Evolutionary conservation across 2,113 vertebrate species (phyloP), one percentile per base, ranked within the genome.

Genomic region (Clupea harengus): DNA sequence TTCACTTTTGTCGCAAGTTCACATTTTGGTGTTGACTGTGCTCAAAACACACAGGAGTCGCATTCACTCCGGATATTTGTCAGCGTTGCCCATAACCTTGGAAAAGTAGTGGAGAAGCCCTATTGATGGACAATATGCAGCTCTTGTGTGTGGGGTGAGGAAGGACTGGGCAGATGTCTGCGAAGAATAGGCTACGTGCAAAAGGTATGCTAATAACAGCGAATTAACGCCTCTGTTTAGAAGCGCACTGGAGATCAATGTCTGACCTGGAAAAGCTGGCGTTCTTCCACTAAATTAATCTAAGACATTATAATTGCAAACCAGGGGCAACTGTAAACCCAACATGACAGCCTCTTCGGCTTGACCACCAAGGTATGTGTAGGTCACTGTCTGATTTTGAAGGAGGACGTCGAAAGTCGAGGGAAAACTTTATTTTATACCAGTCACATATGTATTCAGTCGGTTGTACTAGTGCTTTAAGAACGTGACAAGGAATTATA

Each of bases 131-230:
- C 46, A 84, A 22, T 82, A 81, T 28, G 83, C 86, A 86, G 81
- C 87, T 83, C 80, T 86, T 84, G 81, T 49, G 75, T 39, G 28
- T 57, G 82, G 54, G 52, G 80, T 49, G 57, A 52, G 81, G 81
- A 75, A 54, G 46, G 44, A 60, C 54, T 52, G 85, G 84, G 83
- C 88, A 87, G 45, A 86, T 57, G 82, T 0, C 67, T 81, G 82
- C 3, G 85, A 88, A 90, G 90, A 17, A 91, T 60, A 39, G 25
- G 2, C 72, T 32, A 78, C 28, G 88, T 91, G 93, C 93, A 88
- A 93, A 94, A 93, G 92, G 95, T 92, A 96, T 95, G 94, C 92
- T 95, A 95, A 97, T 95, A 93, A 94, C 92, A 88, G 91, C 92
- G 95, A 93, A 94, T 95, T 95, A 95, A 95, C 95, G 94, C 94